Evolutionary conservation across 2,888 invertebrate species (phyloP).

Genomic region (Cheilosia scutellata): DNA sequence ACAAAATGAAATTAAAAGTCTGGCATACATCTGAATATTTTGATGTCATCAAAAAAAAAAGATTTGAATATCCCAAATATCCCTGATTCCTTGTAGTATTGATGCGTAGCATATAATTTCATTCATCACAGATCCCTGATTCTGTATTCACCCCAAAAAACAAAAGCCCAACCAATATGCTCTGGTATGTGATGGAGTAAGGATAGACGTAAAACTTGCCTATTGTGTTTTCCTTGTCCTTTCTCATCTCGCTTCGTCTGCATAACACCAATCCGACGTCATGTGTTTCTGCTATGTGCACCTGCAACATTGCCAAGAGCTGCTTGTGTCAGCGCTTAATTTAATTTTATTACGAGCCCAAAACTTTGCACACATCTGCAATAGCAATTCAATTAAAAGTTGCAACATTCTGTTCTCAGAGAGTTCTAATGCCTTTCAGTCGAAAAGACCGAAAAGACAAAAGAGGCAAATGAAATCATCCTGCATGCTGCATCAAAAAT

Average conservation of each 20-base stretch:
- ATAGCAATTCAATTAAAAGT: conserved; percentile 71
- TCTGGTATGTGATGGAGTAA: too few species aligned
- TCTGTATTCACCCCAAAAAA: too few species aligned
- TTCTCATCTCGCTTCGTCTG: neutral
- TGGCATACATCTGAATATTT: too few species aligned
- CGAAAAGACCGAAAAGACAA: neutral
- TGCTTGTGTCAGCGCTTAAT: conserved; percentile 48
- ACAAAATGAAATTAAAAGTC: too few species aligned
- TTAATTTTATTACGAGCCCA: conserved; percentile 59
- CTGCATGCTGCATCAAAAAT: neutral
- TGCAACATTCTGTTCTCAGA: conserved; percentile 24
- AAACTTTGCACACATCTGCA: conserved; percentile 68
- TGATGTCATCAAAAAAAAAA: too few species aligned
- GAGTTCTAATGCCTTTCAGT: neutral
- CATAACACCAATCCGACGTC: conserved; percentile 7
- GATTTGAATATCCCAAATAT: too few species aligned
- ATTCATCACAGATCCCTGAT: too few species aligned
- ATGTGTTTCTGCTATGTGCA: conserved; percentile 25
- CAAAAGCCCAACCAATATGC: too few species aligned
- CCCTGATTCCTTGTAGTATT: too few species aligned
- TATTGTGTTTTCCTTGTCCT: neutral
- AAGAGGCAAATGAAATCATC: neutral
- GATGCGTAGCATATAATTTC: too few species aligned
- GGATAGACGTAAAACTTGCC: too few species aligned
- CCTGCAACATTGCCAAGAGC: conserved; percentile 29